Conservation (phyloP, 2,113 vertebrate species). For the Physeter macrocephalus region DNA sequence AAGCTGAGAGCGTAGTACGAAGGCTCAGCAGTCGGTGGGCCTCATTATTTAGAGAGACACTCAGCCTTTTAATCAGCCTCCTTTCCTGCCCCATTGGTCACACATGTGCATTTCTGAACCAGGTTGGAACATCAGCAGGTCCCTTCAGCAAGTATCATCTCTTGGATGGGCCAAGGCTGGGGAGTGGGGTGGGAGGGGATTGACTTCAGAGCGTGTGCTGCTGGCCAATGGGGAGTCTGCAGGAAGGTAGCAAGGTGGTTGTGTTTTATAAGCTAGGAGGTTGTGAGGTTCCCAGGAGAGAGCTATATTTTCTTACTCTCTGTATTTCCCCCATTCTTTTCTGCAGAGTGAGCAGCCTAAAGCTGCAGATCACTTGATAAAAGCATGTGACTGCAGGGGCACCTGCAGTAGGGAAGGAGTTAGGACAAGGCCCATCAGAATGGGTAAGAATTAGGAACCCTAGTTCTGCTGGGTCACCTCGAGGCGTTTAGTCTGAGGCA, state of each 20-base stretch:
- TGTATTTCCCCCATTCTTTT: neutral
- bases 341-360: constrained; percentile 61
- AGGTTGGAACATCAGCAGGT: neutral
- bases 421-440: neutral
- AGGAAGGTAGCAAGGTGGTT: neutral
- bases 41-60: neutral
- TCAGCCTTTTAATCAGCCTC: neutral
- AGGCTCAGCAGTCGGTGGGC: neutral
- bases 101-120: neutral
- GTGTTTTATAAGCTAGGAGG: neutral
- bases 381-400: constrained; percentile 72
- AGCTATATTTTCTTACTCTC: neutral
- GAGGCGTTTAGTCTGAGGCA: neutral
- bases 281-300: neutral
- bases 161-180: neutral
- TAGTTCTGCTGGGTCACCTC: neutral
- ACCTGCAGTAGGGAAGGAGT: constrained; percentile 62
- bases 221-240: neutral
- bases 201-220: neutral
- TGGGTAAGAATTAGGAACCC: neutral
- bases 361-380: constrained; percentile 65
- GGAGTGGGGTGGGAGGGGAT: neutral
- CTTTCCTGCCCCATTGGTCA: neutral
- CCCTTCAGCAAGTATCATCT: neutral
- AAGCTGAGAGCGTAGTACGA: neutral